Conservation (phyloP, 2,888 invertebrate genomes). For the Miltochrista miniata region DNA sequence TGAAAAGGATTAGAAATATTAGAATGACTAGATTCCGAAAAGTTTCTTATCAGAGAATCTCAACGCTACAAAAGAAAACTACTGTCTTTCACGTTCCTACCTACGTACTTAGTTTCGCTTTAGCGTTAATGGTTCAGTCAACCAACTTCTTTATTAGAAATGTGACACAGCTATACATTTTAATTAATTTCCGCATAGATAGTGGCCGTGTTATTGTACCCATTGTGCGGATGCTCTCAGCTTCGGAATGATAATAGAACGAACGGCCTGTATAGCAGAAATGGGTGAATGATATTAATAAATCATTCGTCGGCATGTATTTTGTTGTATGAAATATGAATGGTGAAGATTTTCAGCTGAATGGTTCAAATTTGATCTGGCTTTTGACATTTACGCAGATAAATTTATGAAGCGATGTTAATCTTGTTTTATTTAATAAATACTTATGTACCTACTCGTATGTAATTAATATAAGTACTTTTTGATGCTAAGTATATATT, state of each 20-base stretch:
- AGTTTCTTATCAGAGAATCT: no score
- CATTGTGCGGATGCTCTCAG: conserved; percentile 26
- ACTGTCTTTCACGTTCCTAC: no score
- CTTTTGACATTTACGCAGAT: conserved; percentile 16
- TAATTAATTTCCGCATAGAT: conserved; percentile 13
- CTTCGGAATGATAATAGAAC: conserved; percentile 32
- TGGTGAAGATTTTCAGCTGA: conserved; percentile 22
- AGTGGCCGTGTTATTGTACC: conserved; percentile 20
- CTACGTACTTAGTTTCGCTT: no score
- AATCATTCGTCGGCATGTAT: conserved; percentile 36
- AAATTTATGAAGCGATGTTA: not conserved
- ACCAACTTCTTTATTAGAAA: not conserved
- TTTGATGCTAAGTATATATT: no score
- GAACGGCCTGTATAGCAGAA: conserved; percentile 33
- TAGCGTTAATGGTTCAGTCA: no score
- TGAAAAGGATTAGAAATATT: no score
- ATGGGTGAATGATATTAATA: conserved; percentile 42
- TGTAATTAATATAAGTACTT: no score
- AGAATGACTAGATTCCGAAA: no score
- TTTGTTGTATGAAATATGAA: conserved; percentile 40
- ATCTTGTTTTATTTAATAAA: no score
- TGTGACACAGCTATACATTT: conserved; percentile 4
- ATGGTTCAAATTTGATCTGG: conserved; percentile 21
- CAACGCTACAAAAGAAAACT: no score
- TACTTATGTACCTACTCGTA: no score